These are phyloP conservation scores for Hydrotaea diabolus DNA, from an alignment of 2,888 invertebrate species.

Conservation along the genomic window DNA sequence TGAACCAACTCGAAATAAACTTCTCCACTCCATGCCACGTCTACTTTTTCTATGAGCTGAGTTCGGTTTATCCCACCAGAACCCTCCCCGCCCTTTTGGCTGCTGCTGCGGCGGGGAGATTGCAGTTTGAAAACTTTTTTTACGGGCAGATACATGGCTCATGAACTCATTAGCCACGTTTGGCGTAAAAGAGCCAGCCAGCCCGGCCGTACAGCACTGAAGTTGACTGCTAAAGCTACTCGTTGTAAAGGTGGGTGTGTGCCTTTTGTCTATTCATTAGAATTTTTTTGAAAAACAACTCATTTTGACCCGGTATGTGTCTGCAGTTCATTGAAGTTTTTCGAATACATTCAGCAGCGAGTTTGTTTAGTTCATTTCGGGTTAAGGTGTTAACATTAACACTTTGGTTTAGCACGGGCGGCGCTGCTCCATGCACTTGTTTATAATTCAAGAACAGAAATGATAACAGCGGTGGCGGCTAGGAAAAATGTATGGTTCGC, in stretches of 20 bases:
- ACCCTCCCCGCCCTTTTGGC: too few species aligned
- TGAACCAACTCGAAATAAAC: neutral
- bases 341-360: slow-evolving; percentile 14
- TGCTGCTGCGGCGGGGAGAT: neutral
- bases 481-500: neutral
- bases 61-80: neutral
- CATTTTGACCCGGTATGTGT: slow-evolving; percentile 21
- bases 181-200: neutral
- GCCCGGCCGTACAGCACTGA: too few species aligned
- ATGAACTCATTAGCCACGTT: slow-evolving; percentile 30
- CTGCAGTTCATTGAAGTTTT: slow-evolving; percentile 21
- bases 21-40: neutral
- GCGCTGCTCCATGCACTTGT: neutral
- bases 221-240: neutral
- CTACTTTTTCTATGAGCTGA: too few species aligned
- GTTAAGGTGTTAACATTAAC: slow-evolving; percentile 33
- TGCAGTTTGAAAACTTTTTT: slow-evolving; percentile 9
- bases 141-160: slow-evolving; percentile 15
- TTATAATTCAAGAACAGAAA: slow-evolving; percentile 7
- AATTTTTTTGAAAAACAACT: neutral
- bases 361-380: neutral
- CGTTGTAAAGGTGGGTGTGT: neutral
- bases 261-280: slow-evolving; percentile 17
- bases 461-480: neutral
- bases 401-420: neutral